phyloP scores from a whole-genome alignment of 2,797 vertebrate genomes.

The Cuniculus paca region DNA sequence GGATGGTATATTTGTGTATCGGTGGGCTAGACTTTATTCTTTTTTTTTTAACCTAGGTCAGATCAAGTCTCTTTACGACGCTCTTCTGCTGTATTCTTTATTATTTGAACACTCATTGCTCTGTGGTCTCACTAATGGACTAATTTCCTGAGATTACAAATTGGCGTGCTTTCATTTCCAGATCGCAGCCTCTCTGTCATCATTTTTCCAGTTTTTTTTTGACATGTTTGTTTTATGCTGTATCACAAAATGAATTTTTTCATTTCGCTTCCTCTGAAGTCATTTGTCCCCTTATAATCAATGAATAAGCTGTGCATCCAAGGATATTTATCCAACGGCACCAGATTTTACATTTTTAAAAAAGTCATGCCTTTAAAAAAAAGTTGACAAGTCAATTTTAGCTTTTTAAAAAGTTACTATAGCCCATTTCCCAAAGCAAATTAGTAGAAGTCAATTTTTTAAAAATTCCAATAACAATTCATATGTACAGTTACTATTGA shows the following conservation, averaged over 20 bases:
- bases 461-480: constrained; percentile 50
- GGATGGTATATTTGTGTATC: constrained; percentile 13
- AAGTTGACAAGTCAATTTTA: constrained; percentile 76
- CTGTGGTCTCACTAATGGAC: constrained; percentile 81
- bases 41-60: constrained; percentile 59
- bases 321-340: constrained; percentile 67
- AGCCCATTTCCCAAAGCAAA: constrained; percentile 70
- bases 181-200: constrained; percentile 75
- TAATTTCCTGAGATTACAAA: constrained; percentile 79
- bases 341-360: constrained; percentile 77
- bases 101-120: constrained; percentile 70
- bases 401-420: constrained; percentile 33
- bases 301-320: constrained; percentile 67
- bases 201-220: constrained; percentile 73
- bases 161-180: constrained; percentile 77
- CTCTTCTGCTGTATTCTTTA: constrained; percentile 71
- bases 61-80: constrained; percentile 64
- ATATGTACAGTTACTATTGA: constrained; percentile 71
- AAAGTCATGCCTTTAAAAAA: constrained; percentile 45
- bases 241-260: constrained; percentile 77
- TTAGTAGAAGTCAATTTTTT: constrained; percentile 48
- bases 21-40: constrained; percentile 52
- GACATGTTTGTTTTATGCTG: constrained; percentile 79
- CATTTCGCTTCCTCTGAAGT: constrained; percentile 58
- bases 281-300: constrained; percentile 64